Conservation (phyloP, 2,888 invertebrate genomes). For the Philopedon plagiatum region DNA sequence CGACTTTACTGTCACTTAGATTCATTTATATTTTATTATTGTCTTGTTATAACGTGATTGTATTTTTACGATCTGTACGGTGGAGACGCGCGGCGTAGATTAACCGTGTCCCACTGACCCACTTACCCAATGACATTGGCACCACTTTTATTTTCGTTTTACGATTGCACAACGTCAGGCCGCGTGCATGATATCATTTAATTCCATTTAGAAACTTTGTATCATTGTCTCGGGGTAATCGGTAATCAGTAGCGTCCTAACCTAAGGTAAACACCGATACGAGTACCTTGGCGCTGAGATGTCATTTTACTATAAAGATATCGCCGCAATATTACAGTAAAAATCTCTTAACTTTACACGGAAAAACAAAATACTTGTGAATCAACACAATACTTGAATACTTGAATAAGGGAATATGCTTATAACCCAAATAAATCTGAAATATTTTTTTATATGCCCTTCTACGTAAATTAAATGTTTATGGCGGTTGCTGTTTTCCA, state of each 20-base stretch:
- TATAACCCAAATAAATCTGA: too few species aligned
- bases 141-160: constrained; percentile 52
- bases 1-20: not conserved
- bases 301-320: too few species aligned
- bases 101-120: constrained; percentile 74
- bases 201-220: constrained; percentile 41
- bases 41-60: constrained; percentile 21
- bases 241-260: constrained; percentile 8
- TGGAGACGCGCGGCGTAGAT: constrained; percentile 38
- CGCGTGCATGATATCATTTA: constrained; percentile 48
- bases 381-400: too few species aligned
- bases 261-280: not conserved
- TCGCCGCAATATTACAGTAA: too few species aligned
- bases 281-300: not conserved
- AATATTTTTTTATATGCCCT: too few species aligned
- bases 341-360: too few species aligned
- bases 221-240: constrained; percentile 14
- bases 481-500: too few species aligned
- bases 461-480: too few species aligned
- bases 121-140: constrained; percentile 70
- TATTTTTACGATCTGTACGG: constrained; percentile 23
- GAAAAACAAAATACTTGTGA: too few species aligned
- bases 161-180: constrained; percentile 32
- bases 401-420: too few species aligned
- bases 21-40: constrained; percentile 15